Evolutionary conservation across 64 coral and sea anemone genomes (phyloP).

Genomic region (Actinia tenebrosa): DNA sequence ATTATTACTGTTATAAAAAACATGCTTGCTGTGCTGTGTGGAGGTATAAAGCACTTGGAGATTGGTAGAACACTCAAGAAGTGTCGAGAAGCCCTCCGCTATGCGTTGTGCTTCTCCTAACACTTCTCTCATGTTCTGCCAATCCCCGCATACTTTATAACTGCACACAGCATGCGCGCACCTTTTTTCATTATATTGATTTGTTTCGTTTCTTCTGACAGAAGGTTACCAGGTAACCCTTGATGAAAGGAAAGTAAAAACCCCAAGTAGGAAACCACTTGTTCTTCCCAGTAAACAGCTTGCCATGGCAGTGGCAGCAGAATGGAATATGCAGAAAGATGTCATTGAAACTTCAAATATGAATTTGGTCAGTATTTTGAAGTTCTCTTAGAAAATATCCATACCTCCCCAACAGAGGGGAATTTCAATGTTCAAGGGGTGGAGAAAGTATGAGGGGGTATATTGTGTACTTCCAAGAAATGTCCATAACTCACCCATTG

Average conservation of each 20-base stretch:
- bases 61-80: no score
- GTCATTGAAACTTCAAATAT: conserved; percentile 78
- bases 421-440: not conserved
- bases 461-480: no score
- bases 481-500: no score
- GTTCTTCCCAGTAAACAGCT: conserved; percentile 61
- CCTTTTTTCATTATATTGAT: no score
- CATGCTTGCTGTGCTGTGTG: no score
- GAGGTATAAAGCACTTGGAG: no score
- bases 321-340: conserved; percentile 91
- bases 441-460: not conserved
- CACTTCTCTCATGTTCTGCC: no score
- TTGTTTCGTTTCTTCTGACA: conserved; percentile 1
- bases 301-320: conserved; percentile 79
- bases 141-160: no score
- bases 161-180: no score
- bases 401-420: not conserved
- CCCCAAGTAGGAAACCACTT: conserved; percentile 56
- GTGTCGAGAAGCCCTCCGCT: no score
- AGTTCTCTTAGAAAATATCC: not conserved
- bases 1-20: no score
- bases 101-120: no score
- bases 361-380: conserved; percentile 72
- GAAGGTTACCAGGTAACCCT: conserved; percentile 86
- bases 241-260: conserved; percentile 86